phyloP scores from a whole-genome alignment of 2,888 invertebrate genomes.

The Toxonevra muliebris region DNA sequence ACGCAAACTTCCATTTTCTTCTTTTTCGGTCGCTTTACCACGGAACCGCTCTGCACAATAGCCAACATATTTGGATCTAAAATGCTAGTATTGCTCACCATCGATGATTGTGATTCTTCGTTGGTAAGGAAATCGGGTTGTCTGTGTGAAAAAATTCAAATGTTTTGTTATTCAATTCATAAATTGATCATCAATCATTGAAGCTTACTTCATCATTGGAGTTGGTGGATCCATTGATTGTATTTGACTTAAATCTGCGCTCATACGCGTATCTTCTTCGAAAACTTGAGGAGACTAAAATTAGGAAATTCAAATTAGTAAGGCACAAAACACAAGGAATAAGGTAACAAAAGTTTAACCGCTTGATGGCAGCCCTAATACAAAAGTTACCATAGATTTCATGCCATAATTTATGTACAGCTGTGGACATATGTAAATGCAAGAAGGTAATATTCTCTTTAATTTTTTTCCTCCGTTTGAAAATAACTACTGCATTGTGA shows the following conservation, averaged over 20 bases:
- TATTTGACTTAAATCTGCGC: constrained; percentile 69
- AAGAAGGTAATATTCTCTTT: no score
- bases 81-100: constrained; percentile 71
- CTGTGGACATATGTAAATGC: no score
- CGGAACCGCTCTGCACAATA: constrained; percentile 46
- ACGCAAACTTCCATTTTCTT: constrained; percentile 67
- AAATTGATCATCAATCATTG: background rate
- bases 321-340: no score
- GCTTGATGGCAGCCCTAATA: no score
- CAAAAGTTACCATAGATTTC: no score
- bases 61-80: constrained; percentile 56
- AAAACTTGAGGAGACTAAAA: constrained; percentile 68
- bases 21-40: constrained; percentile 63
- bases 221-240: constrained; percentile 37
- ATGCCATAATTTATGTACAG: no score
- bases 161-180: background rate
- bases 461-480: no score
- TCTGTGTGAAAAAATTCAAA: constrained; percentile 38
- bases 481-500: no score
- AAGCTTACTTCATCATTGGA: constrained; percentile 50
- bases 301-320: no score
- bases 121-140: constrained; percentile 62
- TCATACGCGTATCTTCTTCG: constrained; percentile 81
- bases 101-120: constrained; percentile 86
- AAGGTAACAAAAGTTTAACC: no score